Conservation (phyloP, 2,888 invertebrate species). For the Ennomos fuscantarius region DNA sequence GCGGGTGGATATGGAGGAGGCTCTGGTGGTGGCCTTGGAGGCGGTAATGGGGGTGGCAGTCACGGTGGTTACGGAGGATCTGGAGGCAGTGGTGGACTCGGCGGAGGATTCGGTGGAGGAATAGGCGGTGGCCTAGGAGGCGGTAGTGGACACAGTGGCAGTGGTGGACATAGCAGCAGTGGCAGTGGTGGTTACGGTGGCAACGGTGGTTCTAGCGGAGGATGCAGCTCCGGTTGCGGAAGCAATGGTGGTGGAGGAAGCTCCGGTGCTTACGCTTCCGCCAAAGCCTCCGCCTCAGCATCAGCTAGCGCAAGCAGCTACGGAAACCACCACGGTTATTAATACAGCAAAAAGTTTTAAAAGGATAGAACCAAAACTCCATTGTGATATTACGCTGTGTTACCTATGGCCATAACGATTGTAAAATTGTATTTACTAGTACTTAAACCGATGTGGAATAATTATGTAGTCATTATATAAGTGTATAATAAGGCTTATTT, state of each 20-base stretch:
- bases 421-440: constrained; percentile 4
- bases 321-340: constrained; percentile 41
- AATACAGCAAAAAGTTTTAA: neutral
- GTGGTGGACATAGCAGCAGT: constrained; percentile 23
- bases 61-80: constrained; percentile 30
- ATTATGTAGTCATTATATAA: constrained; percentile 32
- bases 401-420: constrained; percentile 30
- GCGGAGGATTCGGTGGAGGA: constrained; percentile 34
- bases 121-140: constrained; percentile 42
- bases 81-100: constrained; percentile 37
- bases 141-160: constrained; percentile 32
- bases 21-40: constrained; percentile 36
- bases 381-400: constrained; percentile 26
- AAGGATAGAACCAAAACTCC: neutral
- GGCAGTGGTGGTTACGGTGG: constrained; percentile 18
- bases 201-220: constrained; percentile 30
- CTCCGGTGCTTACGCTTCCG: constrained; percentile 55
- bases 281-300: constrained; percentile 65
- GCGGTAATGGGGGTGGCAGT: constrained; percentile 28
- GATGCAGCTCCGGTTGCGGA: constrained; percentile 43
- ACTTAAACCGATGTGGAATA: neutral
- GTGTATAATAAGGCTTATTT: constrained; percentile 12
- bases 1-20: constrained; percentile 22
- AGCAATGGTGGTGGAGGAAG: constrained; percentile 41
- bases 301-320: constrained; percentile 62